These are phyloP conservation scores for Spodoptera litura DNA, from an alignment of 1,140 invertebrate genomes.

Conservation along the genomic window DNA sequence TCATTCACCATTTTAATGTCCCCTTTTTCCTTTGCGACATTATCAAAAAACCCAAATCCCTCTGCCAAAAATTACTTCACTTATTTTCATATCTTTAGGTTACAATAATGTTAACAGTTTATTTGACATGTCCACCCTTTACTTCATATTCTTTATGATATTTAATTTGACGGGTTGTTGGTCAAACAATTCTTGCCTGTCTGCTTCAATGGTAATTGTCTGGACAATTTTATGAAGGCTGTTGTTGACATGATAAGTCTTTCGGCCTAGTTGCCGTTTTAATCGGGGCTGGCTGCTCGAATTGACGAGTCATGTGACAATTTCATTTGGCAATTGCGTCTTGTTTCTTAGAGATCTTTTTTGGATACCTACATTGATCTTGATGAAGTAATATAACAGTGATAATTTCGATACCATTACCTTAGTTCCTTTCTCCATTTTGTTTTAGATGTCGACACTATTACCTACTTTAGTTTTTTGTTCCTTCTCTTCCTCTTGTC, in stretches of 20 bases:
- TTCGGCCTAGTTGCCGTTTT: not conserved
- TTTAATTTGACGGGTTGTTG: constrained; percentile 40
- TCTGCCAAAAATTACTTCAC: not conserved
- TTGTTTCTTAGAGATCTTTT: no score
- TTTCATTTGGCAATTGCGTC: no score
- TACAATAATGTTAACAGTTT: constrained; percentile 23
- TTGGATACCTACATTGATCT: no score
- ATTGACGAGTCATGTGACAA: no score
- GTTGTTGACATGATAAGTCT: constrained; percentile 12
- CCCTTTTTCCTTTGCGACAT: not conserved
- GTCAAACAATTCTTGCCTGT: constrained; percentile 1
- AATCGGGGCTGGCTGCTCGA: not conserved
- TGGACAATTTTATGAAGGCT: constrained; percentile 32
- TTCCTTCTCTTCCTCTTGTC: no score
- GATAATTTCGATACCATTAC: no score
- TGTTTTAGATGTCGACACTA: no score
- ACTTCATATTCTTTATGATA: constrained; percentile 6
- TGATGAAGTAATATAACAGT: no score
- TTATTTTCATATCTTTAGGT: constrained; percentile 14
- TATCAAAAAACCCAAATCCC: not conserved
- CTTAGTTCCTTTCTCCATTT: no score
- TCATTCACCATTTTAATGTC: no score
- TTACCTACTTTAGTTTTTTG: no score
- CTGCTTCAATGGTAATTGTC: not conserved
- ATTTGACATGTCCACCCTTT: constrained; percentile 25